phyloP scores from a whole-genome alignment of 2,888 invertebrate species.

The Andrena bucephala region DNA sequence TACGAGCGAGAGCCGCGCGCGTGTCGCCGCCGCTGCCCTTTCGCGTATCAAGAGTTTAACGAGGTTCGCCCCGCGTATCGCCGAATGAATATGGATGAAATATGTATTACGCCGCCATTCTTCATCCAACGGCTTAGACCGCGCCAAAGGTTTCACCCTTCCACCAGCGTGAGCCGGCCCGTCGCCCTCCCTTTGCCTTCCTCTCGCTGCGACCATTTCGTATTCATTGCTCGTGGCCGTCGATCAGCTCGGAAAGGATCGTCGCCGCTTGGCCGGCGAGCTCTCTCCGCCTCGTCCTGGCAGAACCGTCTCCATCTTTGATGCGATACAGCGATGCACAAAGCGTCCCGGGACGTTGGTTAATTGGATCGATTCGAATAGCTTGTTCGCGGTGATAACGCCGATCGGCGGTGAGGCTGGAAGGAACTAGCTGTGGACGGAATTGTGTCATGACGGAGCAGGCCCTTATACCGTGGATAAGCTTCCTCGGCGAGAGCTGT shows the following conservation, averaged over 20 bases:
- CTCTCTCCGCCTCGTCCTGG: slow-evolving; percentile 48
- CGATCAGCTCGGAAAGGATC: slow-evolving; percentile 77
- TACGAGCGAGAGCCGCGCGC: slow-evolving; percentile 44
- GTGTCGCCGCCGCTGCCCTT: slow-evolving; percentile 46
- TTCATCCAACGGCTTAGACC: slow-evolving; percentile 77
- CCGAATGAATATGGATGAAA: slow-evolving; percentile 76
- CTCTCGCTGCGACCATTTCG: slow-evolving; percentile 68
- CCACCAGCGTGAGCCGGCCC: background rate
- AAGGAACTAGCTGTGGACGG: background rate
- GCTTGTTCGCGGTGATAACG: background rate
- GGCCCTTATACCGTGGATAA: too few species aligned
- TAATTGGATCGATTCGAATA: slow-evolving; percentile 37
- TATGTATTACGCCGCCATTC: slow-evolving; percentile 77
- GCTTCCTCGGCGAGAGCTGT: too few species aligned
- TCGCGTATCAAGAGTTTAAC: slow-evolving; percentile 62
- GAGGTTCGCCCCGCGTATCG: slow-evolving; percentile 47
- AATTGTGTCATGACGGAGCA: background rate
- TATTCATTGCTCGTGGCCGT: slow-evolving; percentile 79
- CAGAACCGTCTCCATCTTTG: slow-evolving; percentile 71
- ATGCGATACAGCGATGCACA: slow-evolving; percentile 56
- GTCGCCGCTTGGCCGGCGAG: slow-evolving; percentile 46
- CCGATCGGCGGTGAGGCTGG: background rate
- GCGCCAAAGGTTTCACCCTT: slow-evolving; percentile 66
- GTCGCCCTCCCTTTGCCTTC: slow-evolving; percentile 4
- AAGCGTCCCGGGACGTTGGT: slow-evolving; percentile 46